phyloP scores from a whole-genome alignment of 2,797 vertebrate genomes.

The Phalloptychus januarius region DNA sequence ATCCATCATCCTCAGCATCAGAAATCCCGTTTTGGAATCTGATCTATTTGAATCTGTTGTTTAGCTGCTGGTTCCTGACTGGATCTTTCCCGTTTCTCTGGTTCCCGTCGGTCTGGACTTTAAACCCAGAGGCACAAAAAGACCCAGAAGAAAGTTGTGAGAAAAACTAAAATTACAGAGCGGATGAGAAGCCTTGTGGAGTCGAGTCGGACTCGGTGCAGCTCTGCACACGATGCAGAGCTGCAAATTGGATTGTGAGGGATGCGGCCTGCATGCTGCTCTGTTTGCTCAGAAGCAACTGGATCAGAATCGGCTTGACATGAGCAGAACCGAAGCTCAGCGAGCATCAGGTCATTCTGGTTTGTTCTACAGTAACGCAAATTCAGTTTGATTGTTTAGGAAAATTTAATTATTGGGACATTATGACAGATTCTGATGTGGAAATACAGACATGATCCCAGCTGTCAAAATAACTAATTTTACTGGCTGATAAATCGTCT shows the following conservation, averaged over 20 bases:
- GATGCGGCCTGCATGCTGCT: slow-evolving; percentile 51
- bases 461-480: too few species aligned
- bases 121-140: not conserved
- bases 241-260: slow-evolving; percentile 39
- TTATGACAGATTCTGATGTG: not conserved
- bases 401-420: not conserved
- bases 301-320: slow-evolving; percentile 37
- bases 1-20: not conserved
- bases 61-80: not conserved
- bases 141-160: slow-evolving; percentile 11
- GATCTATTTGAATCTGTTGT: not conserved
- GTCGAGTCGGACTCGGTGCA: slow-evolving; percentile 2
- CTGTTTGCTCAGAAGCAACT: slow-evolving; percentile 24
- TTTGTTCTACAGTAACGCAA: not conserved
- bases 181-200: slow-evolving; percentile 10
- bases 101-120: not conserved
- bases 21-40: not conserved
- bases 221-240: slow-evolving; percentile 32
- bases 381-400: not conserved
- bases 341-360: not conserved
- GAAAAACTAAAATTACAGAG: not conserved
- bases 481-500: too few species aligned
- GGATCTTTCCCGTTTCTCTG: not conserved
- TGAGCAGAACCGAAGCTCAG: slow-evolving; percentile 9
- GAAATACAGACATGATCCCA: not conserved